These are phyloP conservation scores for Drosophila jambulina DNA, from an alignment of 1,140 invertebrate species.

Conservation along the genomic window DNA sequence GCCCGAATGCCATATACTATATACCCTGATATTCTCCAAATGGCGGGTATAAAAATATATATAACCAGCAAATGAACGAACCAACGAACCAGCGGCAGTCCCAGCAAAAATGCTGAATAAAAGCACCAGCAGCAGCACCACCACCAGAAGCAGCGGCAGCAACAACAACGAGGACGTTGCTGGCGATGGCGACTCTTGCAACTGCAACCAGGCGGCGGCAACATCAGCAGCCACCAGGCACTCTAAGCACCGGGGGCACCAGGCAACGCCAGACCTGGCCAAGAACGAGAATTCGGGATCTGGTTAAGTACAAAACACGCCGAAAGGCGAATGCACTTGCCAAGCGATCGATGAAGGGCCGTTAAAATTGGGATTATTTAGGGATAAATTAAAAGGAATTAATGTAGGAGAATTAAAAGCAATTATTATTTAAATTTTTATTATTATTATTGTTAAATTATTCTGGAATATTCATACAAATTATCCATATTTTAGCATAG, in stretches of 20 bases:
- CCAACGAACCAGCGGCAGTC: constrained; percentile 56
- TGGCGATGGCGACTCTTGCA: constrained; percentile 70
- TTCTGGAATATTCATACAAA: not conserved
- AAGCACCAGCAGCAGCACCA: constrained; percentile 57
- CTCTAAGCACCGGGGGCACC: constrained; percentile 18
- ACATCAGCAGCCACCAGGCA: constrained; percentile 41
- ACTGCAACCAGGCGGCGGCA: constrained; percentile 57
- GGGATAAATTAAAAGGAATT: not conserved
- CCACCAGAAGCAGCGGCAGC: constrained; percentile 45
- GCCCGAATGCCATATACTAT: not conserved
- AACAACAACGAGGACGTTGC: constrained; percentile 37
- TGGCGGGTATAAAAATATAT: constrained; percentile 36
- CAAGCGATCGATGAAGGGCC: not conserved
- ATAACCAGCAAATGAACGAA: constrained; percentile 69
- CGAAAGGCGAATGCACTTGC: constrained; percentile 37
- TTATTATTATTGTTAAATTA: no score
- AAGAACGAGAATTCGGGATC: constrained; percentile 30
- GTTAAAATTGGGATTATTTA: not conserved
- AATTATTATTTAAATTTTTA: no score
- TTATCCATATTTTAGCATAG: not conserved
- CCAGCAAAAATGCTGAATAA: constrained; percentile 77
- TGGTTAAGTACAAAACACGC: not conserved
- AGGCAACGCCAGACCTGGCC: constrained; percentile 42
- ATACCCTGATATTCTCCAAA: not conserved
- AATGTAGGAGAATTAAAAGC: no score